Conservation (phyloP, 2,113 vertebrate species). For the Takifugu flavidus region DNA sequence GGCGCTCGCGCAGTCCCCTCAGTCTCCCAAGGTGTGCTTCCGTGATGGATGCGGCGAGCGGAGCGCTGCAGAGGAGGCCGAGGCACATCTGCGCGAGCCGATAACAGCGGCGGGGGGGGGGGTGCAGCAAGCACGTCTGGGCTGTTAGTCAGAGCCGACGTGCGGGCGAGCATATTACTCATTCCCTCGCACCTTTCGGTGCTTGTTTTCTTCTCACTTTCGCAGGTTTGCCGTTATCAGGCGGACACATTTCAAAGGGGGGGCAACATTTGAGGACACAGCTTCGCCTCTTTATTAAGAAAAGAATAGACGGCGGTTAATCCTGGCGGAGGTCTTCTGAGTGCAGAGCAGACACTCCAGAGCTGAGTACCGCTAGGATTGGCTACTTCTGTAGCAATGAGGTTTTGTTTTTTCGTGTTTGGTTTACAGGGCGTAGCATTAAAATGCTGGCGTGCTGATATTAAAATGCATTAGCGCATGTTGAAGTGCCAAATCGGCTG, state of each 20-base stretch:
- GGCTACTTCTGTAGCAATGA: no score
- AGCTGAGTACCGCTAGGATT: no score
- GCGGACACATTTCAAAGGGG: neutral
- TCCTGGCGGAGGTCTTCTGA: no score
- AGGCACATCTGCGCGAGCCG: slow-evolving; percentile 69
- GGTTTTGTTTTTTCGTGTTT: no score
- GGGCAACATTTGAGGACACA: no score
- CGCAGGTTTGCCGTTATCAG: slow-evolving; percentile 40
- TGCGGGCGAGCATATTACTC: slow-evolving; percentile 51
- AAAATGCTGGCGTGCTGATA: no score
- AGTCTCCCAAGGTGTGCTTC: slow-evolving; percentile 70
- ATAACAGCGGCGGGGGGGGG: slow-evolving; percentile 57
- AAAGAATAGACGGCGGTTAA: no score
- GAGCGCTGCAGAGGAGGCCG: slow-evolving; percentile 56
- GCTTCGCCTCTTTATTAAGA: no score
- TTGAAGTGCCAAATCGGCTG: no score
- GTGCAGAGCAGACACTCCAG: no score
- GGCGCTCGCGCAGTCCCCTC: slow-evolving; percentile 61
- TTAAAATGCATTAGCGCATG: no score
- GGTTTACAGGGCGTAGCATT: no score
- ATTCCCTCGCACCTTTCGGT: slow-evolving; percentile 30
- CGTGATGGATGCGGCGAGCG: slow-evolving; percentile 72
- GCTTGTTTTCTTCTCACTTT: slow-evolving; percentile 56
- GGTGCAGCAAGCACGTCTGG: slow-evolving; percentile 54
- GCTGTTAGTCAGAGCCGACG: slow-evolving; percentile 42